Conservation (phyloP, 2,113 vertebrate species). For the Myotis lucifugus region DNA sequence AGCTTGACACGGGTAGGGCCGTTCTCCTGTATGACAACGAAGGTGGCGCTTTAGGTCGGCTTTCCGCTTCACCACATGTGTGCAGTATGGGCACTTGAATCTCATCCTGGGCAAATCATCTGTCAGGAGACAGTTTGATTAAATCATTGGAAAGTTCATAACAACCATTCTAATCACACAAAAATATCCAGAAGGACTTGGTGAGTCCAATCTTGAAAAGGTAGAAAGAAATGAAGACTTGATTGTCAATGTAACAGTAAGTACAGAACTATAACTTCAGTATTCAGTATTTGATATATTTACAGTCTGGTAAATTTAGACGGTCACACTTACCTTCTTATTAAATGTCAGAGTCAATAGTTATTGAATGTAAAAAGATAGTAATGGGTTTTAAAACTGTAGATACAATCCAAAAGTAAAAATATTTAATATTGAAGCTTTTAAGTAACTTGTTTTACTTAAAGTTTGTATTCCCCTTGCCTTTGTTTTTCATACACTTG, state of each 20-base stretch:
- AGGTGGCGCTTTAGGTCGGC: conserved; percentile 97
- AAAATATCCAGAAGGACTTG: background rate
- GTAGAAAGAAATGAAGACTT: background rate
- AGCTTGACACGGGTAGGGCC: conserved; percentile 96
- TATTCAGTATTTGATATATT: background rate
- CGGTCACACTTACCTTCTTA: background rate
- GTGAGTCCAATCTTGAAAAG: background rate
- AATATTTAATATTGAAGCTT: conserved; percentile 10
- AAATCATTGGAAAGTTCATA: background rate
- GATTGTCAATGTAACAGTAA: background rate
- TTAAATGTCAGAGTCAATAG: background rate
- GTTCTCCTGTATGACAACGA: conserved; percentile 96
- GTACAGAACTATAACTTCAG: background rate
- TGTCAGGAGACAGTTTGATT: conserved; percentile 74
- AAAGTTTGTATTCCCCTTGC: conserved; percentile 5
- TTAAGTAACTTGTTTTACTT: conserved; percentile 37
- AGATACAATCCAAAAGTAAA: background rate
- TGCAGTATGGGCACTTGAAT: conserved; percentile 98
- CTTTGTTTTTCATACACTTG: background rate
- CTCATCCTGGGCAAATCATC: conserved; percentile 93
- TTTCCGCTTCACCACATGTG: conserved; percentile 97
- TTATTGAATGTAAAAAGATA: conserved; percentile 9
- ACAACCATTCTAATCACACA: background rate
- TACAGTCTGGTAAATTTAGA: background rate
- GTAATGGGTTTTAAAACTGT: background rate